These are phyloP conservation scores for Dasypogon diadema DNA, from an alignment of 2,888 invertebrate genomes.

Conservation along the genomic window DNA sequence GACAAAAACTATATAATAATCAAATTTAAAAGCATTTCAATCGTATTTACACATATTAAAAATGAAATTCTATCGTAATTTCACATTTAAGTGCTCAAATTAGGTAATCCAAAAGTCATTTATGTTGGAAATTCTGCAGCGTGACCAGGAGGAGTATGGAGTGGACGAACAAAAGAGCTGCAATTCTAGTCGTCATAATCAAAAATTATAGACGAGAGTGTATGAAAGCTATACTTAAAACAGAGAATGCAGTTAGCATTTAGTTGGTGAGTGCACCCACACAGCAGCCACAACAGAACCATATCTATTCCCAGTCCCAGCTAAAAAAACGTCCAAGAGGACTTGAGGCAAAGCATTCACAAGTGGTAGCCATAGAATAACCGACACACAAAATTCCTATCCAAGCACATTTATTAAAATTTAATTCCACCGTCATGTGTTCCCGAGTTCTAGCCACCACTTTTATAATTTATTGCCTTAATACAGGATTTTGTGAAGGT, in stretches of 20 bases:
- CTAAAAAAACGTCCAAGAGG: not conserved
- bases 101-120: not conserved
- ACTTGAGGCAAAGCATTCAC: constrained; percentile 10
- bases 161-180: too few species aligned
- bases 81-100: not conserved
- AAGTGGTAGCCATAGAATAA: constrained; percentile 35
- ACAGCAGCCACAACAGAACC: not conserved
- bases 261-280: constrained; percentile 26
- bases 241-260: constrained; percentile 36
- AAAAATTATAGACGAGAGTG: constrained; percentile 43
- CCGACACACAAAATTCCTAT: constrained; percentile 39
- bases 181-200: constrained; percentile 22
- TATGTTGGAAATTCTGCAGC: not conserved
- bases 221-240: constrained; percentile 2
- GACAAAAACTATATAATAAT: too few species aligned
- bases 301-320: constrained; percentile 7
- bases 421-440: constrained; percentile 53
- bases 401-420: constrained; percentile 51
- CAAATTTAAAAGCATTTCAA: too few species aligned
- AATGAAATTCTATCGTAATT: not conserved
- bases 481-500: constrained; percentile 52
- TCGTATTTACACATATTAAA: too few species aligned
- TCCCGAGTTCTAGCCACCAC: constrained; percentile 52
- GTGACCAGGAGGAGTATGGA: too few species aligned
- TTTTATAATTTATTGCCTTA: constrained; percentile 52